These are phyloP conservation scores for Orchesellides sinensis DNA, from an alignment of 2,888 invertebrate genomes.

Conservation along the genomic window DNA sequence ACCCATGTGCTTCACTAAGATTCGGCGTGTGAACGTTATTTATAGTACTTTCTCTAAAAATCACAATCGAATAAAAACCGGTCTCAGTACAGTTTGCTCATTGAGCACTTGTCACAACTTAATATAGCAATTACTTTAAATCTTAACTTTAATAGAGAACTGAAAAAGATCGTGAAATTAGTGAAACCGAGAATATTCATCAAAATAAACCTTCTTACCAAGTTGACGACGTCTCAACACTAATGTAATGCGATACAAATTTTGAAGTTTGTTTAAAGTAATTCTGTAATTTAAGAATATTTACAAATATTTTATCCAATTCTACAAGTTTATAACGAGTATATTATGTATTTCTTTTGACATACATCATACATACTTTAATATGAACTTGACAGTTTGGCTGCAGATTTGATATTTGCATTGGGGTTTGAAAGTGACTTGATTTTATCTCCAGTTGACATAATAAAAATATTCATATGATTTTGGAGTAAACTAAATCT, in stretches of 20 bases:
- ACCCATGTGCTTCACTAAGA: neutral
- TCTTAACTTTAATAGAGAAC: neutral
- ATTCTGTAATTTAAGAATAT: too few relatives aligned
- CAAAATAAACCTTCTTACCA: neutral
- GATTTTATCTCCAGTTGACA: conserved; percentile 17
- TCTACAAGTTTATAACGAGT: conserved; percentile 17
- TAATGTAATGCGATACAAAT: too few relatives aligned
- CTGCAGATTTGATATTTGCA: conserved; percentile 37
- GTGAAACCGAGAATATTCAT: neutral
- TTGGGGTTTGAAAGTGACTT: conserved; percentile 17
- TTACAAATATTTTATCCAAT: conserved; percentile 9
- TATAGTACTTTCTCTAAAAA: conserved; percentile 22
- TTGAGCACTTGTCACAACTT: conserved; percentile 31
- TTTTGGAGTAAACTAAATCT: neutral
- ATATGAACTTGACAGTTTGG: conserved; percentile 53
- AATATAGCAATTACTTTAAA: conserved; percentile 7
- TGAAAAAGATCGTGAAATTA: neutral
- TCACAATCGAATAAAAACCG: conserved; percentile 57
- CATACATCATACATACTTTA: too few relatives aligned
- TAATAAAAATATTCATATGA: conserved; percentile 16
- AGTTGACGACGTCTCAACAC: too few relatives aligned
- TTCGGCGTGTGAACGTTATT: neutral
- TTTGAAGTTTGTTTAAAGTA: too few relatives aligned
- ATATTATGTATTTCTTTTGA: conserved; percentile 27
- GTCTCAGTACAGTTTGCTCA: conserved; percentile 47